Conservation (phyloP, 1,140 invertebrate genomes). For the Papilio polyxenes region DNA sequence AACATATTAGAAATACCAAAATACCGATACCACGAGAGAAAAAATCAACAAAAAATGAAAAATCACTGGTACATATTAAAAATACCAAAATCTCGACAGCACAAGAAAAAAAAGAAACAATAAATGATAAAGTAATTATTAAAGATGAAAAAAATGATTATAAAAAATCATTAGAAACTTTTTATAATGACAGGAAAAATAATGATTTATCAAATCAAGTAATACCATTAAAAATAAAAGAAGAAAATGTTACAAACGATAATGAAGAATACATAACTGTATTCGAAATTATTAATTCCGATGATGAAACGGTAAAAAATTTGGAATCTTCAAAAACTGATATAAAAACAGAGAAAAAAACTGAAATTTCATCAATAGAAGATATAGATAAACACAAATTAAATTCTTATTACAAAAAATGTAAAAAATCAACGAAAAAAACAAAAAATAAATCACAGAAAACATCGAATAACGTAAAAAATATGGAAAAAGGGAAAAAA, state of each 20-base stretch:
- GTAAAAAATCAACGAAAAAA: slow-evolving; percentile 35
- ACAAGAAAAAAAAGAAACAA: no score
- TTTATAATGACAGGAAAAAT: slow-evolving; percentile 4
- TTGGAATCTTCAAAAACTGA: slow-evolving; percentile 25
- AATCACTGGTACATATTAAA: neutral
- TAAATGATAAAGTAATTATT: neutral
- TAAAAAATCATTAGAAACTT: neutral
- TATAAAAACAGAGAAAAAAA: slow-evolving; percentile 32
- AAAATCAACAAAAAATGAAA: neutral
- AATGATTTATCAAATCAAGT: slow-evolving; percentile 37
- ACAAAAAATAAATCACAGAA: slow-evolving; percentile 5
- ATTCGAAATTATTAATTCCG: slow-evolving; percentile 52
- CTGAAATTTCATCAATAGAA: slow-evolving; percentile 3
- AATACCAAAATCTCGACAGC: no score
- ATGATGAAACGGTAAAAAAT: neutral
- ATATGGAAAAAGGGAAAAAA: slow-evolving; percentile 22
- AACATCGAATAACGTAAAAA: slow-evolving; percentile 18
- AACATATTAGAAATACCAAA: neutral
- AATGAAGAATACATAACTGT: slow-evolving; percentile 51
- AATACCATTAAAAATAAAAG: slow-evolving; percentile 38
- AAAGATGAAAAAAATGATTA: neutral
- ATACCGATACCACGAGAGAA: no score
- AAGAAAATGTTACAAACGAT: neutral
- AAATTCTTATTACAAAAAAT: slow-evolving; percentile 46
- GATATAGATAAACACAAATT: slow-evolving; percentile 32